A percentile compares a stretch with the other conserved stretches of the same genome.
These are phyloP conservation scores for Melanchra persicariae DNA, from an alignment of 2,888 invertebrate genomes.

Conservation along the genomic window DNA sequence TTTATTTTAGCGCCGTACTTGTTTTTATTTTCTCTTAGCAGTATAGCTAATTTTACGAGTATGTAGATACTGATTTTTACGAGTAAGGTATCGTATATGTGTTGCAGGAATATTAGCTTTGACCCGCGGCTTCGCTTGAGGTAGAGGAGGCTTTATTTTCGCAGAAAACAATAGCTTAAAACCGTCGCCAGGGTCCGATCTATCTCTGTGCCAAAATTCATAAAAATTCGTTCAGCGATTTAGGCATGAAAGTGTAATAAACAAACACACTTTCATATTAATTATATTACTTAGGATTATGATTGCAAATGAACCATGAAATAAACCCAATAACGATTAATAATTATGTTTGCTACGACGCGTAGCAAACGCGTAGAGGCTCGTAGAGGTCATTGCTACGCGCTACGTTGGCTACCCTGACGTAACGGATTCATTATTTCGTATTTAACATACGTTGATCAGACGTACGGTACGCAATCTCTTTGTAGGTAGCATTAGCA, in stretches of 20 bases:
- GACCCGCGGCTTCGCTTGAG: no score
- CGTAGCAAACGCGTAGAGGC: slow-evolving; percentile 41
- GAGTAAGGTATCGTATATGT: no score
- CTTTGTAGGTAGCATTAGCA: no score
- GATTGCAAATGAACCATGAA: neutral
- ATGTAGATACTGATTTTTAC: no score
- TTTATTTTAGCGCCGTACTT: slow-evolving; percentile 12
- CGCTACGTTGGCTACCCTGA: slow-evolving; percentile 5
- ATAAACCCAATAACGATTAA: neutral
- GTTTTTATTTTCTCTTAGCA: slow-evolving; percentile 30
- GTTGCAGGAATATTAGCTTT: no score
- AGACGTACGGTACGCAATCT: neutral
- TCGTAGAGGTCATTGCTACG: slow-evolving; percentile 43
- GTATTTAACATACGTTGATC: slow-evolving; percentile 12
- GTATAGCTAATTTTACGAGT: slow-evolving; percentile 10
- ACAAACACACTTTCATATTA: neutral
- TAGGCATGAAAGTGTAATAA: no score
- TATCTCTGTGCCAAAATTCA: no score
- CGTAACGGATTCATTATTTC: slow-evolving; percentile 12
- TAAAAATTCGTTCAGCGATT: no score
- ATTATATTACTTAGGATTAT: no score
- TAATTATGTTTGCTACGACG: slow-evolving; percentile 33
- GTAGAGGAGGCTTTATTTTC: no score
- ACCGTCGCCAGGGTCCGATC: no score
- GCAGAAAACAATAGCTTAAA: no score